Base-by-base conservation (phyloP, 2,888 invertebrate genomes). In the Cerastis rubricosa region DNA sequence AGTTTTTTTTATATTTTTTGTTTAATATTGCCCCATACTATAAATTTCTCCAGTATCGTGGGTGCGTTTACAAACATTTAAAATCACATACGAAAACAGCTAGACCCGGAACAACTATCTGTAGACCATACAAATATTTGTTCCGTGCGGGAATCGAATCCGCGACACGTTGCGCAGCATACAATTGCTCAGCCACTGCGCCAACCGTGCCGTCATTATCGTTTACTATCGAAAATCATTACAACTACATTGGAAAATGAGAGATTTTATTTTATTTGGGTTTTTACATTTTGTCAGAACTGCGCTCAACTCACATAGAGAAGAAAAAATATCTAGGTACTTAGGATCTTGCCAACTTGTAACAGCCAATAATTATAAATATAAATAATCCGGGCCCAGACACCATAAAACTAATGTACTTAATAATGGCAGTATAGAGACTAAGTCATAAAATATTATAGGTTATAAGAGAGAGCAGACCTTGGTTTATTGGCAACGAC, bases 401-500 rank as follows among this genome's bases (percentile, higher is more conserved):
- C 61, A 29, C 70, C 71, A 76, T 83, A 80, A 83, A 84, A 80
- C 64, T 61, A 71, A 80, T 40, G 61, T 71, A 65, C 54, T 76
- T 71, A 80, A 69, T 66, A 83, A 59, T 67, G 63, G 51, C 45
- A 51, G 63, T 54, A 59, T 35, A 76, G 43, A 83, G 35, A 83
- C 45, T 49, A 25, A 14, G 49, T 63, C 71, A 68, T 83, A 71
- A 83, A 76, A 71, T 73, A 71, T 73, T 73, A 68, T 51, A 59
- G 51, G 51, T 61, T 64, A 65, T 81, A 43, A 12, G 19, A 45
- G 35, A 71, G 64, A 51, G 17, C 19, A 25, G 17, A 29, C 71
- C 49, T 81, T 70, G 61, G 49, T 2, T 47, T 64, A 40, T 67
- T 29, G 14, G 35, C 19, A 25, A 45, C 1, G 19, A n/a, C 25